Base-by-base conservation (phyloP, 2,797 vertebrate genomes). In the Hafferia zeledoni region DNA sequence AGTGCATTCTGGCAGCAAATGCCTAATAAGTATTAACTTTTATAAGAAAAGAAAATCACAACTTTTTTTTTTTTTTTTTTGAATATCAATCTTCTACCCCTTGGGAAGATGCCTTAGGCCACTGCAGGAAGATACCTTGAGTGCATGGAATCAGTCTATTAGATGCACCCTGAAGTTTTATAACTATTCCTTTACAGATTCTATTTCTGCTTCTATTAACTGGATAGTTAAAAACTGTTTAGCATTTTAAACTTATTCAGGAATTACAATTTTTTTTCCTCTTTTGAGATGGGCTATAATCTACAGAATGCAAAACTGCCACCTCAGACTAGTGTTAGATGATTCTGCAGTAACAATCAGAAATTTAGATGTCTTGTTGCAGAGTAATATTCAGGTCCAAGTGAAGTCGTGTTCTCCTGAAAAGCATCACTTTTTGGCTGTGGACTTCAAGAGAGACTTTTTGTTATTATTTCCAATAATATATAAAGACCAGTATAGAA, bases 71-170 rank as follows among this genome's bases (percentile, higher is more conserved):
- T 83, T 50, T 90, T 83, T 63, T 50, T 89, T 83, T 50, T 91
- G 23, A 65, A 25, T 44, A 82, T 65, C 4, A 7, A 50, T 65
- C 23, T 86, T 75, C 20, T 28, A 18, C 10, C 16, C 13, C 44
- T 94, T 65, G 30, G 22, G 87, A 89, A 52, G 46, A 86, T 89
- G 89, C 52, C 82, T 71, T 92, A 50, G 64, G 59, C 79, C 92
- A 78, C 87, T 92, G 46, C 47, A 33, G 61, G 23, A 35, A 52
- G 25, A 61, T 18, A 70, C 74, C 93, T 92, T 94, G 93, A 92
- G 77, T 75, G 41, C 75, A 83, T 90, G 88, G 91, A 97, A 96
- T 68, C 82, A 94, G 61, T 74, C 89, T 96, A 11, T 90, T 81
- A 96, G 83, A 85, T 87, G 77, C 69, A 82, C 18, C 25, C 28